Evolutionary conservation across 1,140 invertebrate species (phyloP).

Genomic region (Drosophila ironensis): DNA sequence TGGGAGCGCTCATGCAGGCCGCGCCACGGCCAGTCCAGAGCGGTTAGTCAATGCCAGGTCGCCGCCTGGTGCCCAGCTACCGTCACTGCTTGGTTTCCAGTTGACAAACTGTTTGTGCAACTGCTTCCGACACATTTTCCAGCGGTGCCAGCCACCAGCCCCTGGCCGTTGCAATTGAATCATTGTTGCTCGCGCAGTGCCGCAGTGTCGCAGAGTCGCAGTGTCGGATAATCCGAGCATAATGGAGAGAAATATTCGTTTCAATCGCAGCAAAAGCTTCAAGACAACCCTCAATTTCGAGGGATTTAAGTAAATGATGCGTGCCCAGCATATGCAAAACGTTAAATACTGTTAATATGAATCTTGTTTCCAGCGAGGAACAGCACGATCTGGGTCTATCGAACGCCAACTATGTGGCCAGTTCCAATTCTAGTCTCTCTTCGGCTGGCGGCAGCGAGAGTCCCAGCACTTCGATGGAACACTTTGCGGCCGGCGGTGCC

Average conservation of each 20-base stretch:
- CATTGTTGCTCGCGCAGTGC: conserved; percentile 6
- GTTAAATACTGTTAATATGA: not conserved
- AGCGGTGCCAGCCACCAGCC: conserved; percentile 39
- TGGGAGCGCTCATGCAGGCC: conserved; percentile 23
- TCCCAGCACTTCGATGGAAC: conserved; percentile 84
- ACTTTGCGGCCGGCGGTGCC: conserved; percentile 82
- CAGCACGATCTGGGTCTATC: conserved; percentile 73
- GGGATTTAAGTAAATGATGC: conserved; percentile 54
- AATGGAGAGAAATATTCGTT: conserved; percentile 74
- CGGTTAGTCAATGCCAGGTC: conserved; percentile 14
- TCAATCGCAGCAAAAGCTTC: conserved; percentile 75
- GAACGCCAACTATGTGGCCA: conserved; percentile 75
- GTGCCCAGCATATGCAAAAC: not conserved
- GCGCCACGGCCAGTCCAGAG: conserved; percentile 17
- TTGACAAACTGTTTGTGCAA: conserved; percentile 28
- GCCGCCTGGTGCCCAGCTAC: not conserved
- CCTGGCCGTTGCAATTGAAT: conserved; percentile 34
- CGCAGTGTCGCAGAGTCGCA: no score
- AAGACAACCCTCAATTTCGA: conserved; percentile 62
- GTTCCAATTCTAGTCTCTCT: conserved; percentile 82
- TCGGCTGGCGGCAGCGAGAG: conserved; percentile 84
- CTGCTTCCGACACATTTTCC: conserved; percentile 30
- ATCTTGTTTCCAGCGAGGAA: conserved; percentile 59
- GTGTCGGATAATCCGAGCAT: not conserved
- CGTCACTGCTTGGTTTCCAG: conserved; percentile 12